Percentiles rank a stretch among this genome's conserved stretches.
Conservation (phyloP, 2,797 vertebrate genomes). For the Coranthus polyacanthus region DNA sequence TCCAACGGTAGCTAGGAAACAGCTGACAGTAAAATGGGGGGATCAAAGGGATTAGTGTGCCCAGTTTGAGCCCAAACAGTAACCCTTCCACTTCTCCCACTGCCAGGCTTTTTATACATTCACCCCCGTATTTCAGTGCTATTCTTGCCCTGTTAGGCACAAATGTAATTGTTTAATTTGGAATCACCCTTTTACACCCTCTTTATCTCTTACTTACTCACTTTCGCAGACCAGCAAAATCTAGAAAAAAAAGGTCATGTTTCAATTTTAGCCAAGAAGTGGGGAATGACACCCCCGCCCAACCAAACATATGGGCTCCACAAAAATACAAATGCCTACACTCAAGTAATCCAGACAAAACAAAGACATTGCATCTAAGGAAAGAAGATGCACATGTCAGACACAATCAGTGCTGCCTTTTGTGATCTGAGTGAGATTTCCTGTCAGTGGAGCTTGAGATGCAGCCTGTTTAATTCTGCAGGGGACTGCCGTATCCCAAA, state of each 20-base stretch:
- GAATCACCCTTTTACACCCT: slow-evolving; percentile 54
- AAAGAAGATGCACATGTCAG: slow-evolving; percentile 80
- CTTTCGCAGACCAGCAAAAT: slow-evolving; percentile 54
- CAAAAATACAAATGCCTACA: slow-evolving; percentile 51
- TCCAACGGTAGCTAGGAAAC: slow-evolving; percentile 81
- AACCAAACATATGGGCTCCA: slow-evolving; percentile 3
- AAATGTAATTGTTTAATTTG: slow-evolving; percentile 66
- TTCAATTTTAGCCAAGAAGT: slow-evolving; percentile 59
- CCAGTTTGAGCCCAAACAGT: slow-evolving; percentile 80
- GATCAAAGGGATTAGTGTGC: slow-evolving; percentile 81
- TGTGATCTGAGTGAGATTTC: slow-evolving; percentile 82
- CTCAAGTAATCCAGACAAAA: slow-evolving; percentile 74
- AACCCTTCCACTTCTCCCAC: slow-evolving; percentile 71
- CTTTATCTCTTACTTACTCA: slow-evolving; percentile 41
- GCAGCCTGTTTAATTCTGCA: slow-evolving; percentile 79
- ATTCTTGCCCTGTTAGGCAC: slow-evolving; percentile 28
- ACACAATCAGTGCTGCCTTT: slow-evolving; percentile 75
- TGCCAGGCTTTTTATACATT: slow-evolving; percentile 63
- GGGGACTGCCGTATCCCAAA: slow-evolving; percentile 69
- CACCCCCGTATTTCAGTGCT: slow-evolving; percentile 35
- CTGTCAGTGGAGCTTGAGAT: slow-evolving; percentile 75
- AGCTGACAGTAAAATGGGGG: slow-evolving; percentile 84
- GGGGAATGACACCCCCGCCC: slow-evolving; percentile 1
- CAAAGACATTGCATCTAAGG: slow-evolving; percentile 74
- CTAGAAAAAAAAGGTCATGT: slow-evolving; percentile 69